phyloP scores from a whole-genome alignment of 92 coral and sea anemone genomes.

The Porites cylindrica region DNA sequence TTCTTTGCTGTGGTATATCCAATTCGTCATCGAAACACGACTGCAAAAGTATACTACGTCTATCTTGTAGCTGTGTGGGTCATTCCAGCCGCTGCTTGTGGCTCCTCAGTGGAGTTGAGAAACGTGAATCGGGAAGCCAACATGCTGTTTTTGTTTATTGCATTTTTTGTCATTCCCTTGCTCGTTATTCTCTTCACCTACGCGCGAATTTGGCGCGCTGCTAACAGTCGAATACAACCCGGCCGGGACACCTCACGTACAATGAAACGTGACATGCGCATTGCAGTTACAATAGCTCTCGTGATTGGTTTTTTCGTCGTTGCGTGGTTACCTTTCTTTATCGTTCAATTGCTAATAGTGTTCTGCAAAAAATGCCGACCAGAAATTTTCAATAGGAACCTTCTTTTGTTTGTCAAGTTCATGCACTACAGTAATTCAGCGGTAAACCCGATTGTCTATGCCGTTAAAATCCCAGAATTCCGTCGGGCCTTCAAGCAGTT shows the following conservation, averaged over 20 bases:
- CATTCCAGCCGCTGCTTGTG: slow-evolving; percentile 73
- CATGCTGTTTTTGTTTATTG: slow-evolving; percentile 73
- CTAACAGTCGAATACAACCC: slow-evolving; percentile 79
- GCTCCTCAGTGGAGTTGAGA: slow-evolving; percentile 42
- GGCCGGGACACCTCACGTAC: slow-evolving; percentile 60
- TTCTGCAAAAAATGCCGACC: slow-evolving; percentile 61
- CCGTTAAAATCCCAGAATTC: slow-evolving; percentile 93
- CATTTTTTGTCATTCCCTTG: slow-evolving; percentile 78
- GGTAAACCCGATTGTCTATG: slow-evolving; percentile 87
- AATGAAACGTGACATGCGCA: slow-evolving; percentile 92
- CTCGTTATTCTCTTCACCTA: slow-evolving; percentile 80
- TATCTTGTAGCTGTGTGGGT: slow-evolving; percentile 82
- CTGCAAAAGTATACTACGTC: slow-evolving; percentile 63
- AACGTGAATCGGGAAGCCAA: slow-evolving; percentile 58
- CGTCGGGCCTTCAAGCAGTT: slow-evolving; percentile 90
- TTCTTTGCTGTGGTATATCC: slow-evolving; percentile 85
- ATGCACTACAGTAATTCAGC: slow-evolving; percentile 92
- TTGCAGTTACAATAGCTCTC: slow-evolving; percentile 90
- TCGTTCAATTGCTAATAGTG: slow-evolving; percentile 66
- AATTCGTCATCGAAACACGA: slow-evolving; percentile 85
- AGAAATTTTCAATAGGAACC: slow-evolving; percentile 35
- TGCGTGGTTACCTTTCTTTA: slow-evolving; percentile 91
- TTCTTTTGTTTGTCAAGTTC: slow-evolving; percentile 75
- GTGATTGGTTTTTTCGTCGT: slow-evolving; percentile 85
- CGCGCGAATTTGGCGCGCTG: slow-evolving; percentile 82